Percentiles rank a stretch among this genome's conserved stretches.
These are phyloP conservation scores for Copidosoma aretas DNA, from an alignment of 2,888 invertebrate genomes.

Conservation along the genomic window DNA sequence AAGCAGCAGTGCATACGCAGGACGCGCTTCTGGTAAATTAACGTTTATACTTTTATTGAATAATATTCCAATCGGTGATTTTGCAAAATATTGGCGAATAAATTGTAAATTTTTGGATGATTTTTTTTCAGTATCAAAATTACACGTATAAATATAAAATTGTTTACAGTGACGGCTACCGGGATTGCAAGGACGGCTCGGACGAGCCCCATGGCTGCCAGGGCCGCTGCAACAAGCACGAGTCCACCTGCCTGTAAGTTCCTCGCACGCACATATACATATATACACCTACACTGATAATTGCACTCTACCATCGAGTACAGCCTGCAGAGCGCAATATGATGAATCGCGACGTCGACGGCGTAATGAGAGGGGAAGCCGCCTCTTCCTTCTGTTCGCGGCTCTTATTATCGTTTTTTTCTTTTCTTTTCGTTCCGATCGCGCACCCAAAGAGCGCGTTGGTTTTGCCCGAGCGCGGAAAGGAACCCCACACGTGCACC, in stretches of 20 bases:
- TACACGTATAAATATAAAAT: no score
- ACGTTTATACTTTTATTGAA: no score
- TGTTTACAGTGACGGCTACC: conserved; percentile 73
- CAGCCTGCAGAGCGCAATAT: neutral
- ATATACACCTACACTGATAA: conserved; percentile 5
- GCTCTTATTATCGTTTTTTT: neutral
- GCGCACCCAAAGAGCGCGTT: neutral
- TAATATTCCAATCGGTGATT: no score
- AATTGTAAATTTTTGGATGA: no score
- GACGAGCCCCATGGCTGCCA: conserved; percentile 72
- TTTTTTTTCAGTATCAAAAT: no score
- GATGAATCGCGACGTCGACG: neutral
- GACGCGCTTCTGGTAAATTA: conserved; percentile 67
- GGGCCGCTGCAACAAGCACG: conserved; percentile 59
- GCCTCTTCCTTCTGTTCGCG: neutral
- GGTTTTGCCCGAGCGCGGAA: neutral
- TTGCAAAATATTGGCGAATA: no score
- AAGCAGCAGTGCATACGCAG: conserved; percentile 69
- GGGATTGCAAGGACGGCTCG: conserved; percentile 72
- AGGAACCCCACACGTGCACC: neutral
- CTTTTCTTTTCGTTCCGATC: neutral
- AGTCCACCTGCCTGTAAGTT: conserved; percentile 58
- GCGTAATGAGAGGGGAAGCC: conserved; percentile 1
- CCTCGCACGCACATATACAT: conserved; percentile 15
- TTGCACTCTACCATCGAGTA: neutral